Base-by-base conservation (phyloP, 2,888 invertebrate species). In the Heteromurus nitidus region DNA sequence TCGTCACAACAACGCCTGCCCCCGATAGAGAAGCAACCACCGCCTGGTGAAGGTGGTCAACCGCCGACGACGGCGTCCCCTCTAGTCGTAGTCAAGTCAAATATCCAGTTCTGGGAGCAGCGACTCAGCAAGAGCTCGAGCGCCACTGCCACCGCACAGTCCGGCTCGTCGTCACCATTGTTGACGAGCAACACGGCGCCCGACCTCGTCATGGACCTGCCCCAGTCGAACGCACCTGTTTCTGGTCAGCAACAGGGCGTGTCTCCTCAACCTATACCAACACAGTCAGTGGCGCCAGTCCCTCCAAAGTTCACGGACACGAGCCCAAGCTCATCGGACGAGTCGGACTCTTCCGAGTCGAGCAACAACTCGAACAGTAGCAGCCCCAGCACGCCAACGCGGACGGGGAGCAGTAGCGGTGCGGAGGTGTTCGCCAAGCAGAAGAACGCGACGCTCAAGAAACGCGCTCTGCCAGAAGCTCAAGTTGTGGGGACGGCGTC, bases 131-230 rank as follows among this genome's bases (percentile, higher is more conserved):
- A 20, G 1, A 58, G 2, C 9, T 24, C 24, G 22, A 50, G 11
- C 11, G 7, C 36, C 13, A 42, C 64, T 44, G 20, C 64, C 50
- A 20, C 22, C 24, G 20, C 18, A 26, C 24, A 44, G 9, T 62
- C 62, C 42, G 24, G 31, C n/a, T 42, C 31, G n/a, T 67, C 82
- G 9, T 79, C 84, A 64, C 87, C 88, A 84, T 26, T 47, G 11
- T 26, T 20, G 11, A 58, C 75, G 24, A 42, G 44, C 20, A 65
- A 36, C 20, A 5, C 92, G 87, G 93, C 95, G 31, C 95, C 95
- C 1, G 95, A 95, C 90, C 91, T 95, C 79, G 95, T 95, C 85
- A 93, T 95, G 93, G 95, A 95, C 90, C 90, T 95, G 87, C 95
- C 95, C n/a, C 47, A 55, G 11, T 69, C 1, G 18, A 60, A 31